phyloP scores from a whole-genome alignment of 1,140 invertebrate genomes.

The Sweltsa coloradensis region DNA sequence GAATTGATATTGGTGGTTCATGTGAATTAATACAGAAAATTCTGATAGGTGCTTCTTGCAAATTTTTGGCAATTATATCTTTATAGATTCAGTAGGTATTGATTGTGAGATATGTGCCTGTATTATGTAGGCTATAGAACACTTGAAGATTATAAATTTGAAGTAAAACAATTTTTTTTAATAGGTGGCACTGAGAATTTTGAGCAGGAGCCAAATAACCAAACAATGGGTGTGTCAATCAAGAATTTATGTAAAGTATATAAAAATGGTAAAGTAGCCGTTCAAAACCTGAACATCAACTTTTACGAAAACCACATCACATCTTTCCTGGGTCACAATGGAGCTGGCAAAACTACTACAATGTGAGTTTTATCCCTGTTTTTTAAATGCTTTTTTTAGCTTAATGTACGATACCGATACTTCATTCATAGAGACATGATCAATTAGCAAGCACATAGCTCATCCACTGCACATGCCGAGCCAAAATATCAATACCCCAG shows the following conservation, averaged over 20 bases:
- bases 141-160: not conserved
- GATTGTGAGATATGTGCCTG: not conserved
- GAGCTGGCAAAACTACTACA: conserved; percentile 45
- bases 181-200: conserved; percentile 6
- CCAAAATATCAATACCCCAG: no score
- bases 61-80: not conserved
- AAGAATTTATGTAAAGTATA: conserved; percentile 12
- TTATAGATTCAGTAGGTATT: not conserved
- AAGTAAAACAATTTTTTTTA: no score
- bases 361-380: no score
- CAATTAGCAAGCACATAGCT: no score
- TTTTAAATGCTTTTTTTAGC: no score
- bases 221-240: conserved; percentile 11
- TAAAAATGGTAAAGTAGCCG: conserved; percentile 11
- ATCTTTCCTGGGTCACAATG: conserved; percentile 33
- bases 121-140: not conserved
- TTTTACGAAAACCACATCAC: conserved; percentile 15
- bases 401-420: no score
- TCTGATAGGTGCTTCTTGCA: not conserved
- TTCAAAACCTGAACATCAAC: conserved; percentile 11
- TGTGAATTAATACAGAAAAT: not conserved
- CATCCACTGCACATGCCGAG: no score
- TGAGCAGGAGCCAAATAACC: conserved; percentile 10
- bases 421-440: no score
- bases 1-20: no score